Percentiles rank a stretch among this genome's conserved stretches.
Evolutionary conservation across 2,888 invertebrate species (phyloP).

Genomic region (Xylocampa areola): DNA sequence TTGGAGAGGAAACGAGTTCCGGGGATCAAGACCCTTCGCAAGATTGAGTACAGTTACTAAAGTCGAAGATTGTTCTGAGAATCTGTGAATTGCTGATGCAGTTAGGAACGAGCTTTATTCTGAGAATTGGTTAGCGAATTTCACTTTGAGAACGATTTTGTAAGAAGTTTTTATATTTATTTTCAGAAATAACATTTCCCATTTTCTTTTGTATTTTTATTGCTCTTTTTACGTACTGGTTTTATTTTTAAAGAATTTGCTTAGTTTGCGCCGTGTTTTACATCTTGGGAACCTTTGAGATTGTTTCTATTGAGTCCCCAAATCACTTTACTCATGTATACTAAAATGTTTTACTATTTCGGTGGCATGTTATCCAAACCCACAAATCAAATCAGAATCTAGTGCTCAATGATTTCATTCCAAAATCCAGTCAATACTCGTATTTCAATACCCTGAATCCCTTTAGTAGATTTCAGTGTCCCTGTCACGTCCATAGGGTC

Average conservation of each 20-base stretch:
- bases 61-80: constrained; percentile 15
- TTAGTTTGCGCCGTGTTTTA: no score
- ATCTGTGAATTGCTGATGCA: constrained; percentile 12
- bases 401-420: background rate
- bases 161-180: no score
- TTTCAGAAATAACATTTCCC: no score
- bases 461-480: constrained; percentile 21
- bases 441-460: constrained; percentile 12
- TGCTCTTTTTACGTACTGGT: no score
- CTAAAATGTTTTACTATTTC: no score
- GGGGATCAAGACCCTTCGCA: constrained; percentile 35
- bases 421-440: constrained; percentile 15
- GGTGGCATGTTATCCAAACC: no score
- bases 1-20: constrained; percentile 19
- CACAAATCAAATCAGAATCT: background rate
- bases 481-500: constrained; percentile 28
- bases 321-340: no score
- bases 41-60: constrained; percentile 24
- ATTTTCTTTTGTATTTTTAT: no score
- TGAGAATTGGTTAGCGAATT: background rate
- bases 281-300: no score
- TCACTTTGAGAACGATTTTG: no score
- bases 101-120: background rate
- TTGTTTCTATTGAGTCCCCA: no score
- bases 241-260: no score